Evolutionary conservation across 2,888 invertebrate genomes (phyloP).

Genomic region (Mycalesis mineus): DNA sequence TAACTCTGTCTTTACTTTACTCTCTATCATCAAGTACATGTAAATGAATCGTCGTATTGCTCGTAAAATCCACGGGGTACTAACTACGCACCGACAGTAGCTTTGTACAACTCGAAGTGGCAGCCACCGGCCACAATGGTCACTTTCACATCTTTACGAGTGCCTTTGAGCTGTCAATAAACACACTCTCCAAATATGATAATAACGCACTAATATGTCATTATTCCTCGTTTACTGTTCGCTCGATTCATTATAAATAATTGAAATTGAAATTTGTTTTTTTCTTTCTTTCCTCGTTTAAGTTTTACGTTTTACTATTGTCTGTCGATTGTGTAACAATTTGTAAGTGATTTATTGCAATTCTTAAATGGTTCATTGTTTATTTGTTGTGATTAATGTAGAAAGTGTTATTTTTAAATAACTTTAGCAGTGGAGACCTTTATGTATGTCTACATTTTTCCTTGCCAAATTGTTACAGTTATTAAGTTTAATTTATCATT

Average conservation of each 20-base stretch:
- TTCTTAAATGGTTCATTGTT: not conserved
- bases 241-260: slow-evolving; percentile 26
- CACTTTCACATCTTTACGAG: slow-evolving; percentile 57
- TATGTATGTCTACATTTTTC: too few species aligned
- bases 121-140: slow-evolving; percentile 52
- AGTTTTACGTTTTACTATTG: not conserved
- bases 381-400: not conserved
- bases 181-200: slow-evolving; percentile 50
- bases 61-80: slow-evolving; percentile 48
- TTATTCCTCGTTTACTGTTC: slow-evolving; percentile 51
- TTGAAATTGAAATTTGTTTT: slow-evolving; percentile 19
- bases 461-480: too few species aligned
- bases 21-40: too few species aligned
- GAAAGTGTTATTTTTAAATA: too few species aligned
- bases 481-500: too few species aligned
- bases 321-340: not conserved
- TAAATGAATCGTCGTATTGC: too few species aligned
- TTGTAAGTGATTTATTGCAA: not conserved
- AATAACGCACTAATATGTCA: slow-evolving; percentile 49
- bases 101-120: slow-evolving; percentile 53
- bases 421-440: too few species aligned
- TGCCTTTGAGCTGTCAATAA: slow-evolving; percentile 65
- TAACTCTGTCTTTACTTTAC: too few species aligned
- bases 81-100: slow-evolving; percentile 65
- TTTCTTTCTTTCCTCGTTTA: not conserved